These are phyloP conservation scores for Sebastolobus alascanus DNA, from an alignment of 2,797 vertebrate species.

Conservation along the genomic window DNA sequence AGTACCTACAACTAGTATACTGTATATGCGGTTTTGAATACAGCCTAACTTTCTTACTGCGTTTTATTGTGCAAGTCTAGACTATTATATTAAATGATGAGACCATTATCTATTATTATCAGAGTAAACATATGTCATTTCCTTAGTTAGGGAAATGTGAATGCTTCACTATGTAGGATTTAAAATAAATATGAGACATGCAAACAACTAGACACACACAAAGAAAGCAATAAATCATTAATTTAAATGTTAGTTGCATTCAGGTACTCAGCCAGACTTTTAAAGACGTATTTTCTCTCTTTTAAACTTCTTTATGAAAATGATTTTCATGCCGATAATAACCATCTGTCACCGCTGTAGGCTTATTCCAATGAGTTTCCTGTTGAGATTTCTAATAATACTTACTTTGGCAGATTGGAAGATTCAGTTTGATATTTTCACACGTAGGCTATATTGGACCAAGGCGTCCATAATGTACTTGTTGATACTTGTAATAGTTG, in stretches of 20 bases:
- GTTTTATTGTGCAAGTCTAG: background rate
- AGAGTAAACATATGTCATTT: background rate
- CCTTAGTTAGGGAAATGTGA: background rate
- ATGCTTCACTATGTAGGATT: background rate
- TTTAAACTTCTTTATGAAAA: background rate
- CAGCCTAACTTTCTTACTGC: background rate
- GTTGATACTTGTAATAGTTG: slow-evolving; percentile 19
- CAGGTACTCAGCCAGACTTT: background rate
- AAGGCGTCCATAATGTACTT: slow-evolving; percentile 1
- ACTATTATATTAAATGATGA: background rate
- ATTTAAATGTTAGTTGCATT: background rate
- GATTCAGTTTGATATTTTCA: slow-evolving; percentile 38
- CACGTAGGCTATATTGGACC: slow-evolving; percentile 19
- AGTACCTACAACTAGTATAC: no score
- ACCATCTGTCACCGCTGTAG: background rate
- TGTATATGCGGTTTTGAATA: no score
- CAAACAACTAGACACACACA: background rate
- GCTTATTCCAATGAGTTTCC: slow-evolving; percentile 2
- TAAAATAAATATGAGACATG: background rate
- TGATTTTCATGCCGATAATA: background rate
- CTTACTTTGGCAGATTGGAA: background rate
- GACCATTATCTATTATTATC: background rate
- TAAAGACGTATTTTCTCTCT: background rate
- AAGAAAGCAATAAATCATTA: background rate
- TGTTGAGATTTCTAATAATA: slow-evolving; percentile 19